These are phyloP conservation scores for Hoplodrina blanda DNA, from an alignment of 2,888 invertebrate species.

Conservation along the genomic window DNA sequence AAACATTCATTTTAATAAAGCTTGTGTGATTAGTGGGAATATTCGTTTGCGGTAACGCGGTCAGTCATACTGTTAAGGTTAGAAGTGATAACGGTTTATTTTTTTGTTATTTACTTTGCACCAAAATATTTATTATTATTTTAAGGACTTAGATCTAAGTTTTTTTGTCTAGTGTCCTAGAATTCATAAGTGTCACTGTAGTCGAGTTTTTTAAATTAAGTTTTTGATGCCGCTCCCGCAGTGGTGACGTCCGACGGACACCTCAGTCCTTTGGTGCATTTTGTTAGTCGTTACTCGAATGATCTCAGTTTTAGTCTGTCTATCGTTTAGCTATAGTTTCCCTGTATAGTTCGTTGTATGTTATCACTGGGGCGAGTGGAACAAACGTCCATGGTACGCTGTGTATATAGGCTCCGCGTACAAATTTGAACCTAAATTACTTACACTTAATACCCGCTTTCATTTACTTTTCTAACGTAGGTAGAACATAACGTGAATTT, in stretches of 20 bases:
- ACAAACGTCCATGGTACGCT: slow-evolving; percentile 90
- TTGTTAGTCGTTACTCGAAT: slow-evolving; percentile 69
- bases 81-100: slow-evolving; percentile 78
- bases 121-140: slow-evolving; percentile 87
- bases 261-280: slow-evolving; percentile 61
- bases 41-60: slow-evolving; percentile 82
- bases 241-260: slow-evolving; percentile 74
- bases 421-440: slow-evolving; percentile 88
- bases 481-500: slow-evolving; percentile 91
- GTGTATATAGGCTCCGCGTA: slow-evolving; percentile 90
- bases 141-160: slow-evolving; percentile 87
- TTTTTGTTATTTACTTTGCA: slow-evolving; percentile 81
- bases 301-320: slow-evolving; percentile 80
- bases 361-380: slow-evolving; percentile 79
- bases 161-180: slow-evolving; percentile 87
- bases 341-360: slow-evolving; percentile 66
- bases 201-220: slow-evolving; percentile 86
- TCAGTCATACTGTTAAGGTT: slow-evolving; percentile 82
- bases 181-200: slow-evolving; percentile 89
- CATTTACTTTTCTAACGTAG: slow-evolving; percentile 89
- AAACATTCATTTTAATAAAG: slow-evolving; percentile 76
- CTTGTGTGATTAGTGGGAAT: slow-evolving; percentile 89
- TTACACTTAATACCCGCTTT: slow-evolving; percentile 87
- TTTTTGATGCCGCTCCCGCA: slow-evolving; percentile 83
- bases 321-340: slow-evolving; percentile 72